phyloP scores from a whole-genome alignment of 2,113 vertebrate species.

The Mus pahari region DNA sequence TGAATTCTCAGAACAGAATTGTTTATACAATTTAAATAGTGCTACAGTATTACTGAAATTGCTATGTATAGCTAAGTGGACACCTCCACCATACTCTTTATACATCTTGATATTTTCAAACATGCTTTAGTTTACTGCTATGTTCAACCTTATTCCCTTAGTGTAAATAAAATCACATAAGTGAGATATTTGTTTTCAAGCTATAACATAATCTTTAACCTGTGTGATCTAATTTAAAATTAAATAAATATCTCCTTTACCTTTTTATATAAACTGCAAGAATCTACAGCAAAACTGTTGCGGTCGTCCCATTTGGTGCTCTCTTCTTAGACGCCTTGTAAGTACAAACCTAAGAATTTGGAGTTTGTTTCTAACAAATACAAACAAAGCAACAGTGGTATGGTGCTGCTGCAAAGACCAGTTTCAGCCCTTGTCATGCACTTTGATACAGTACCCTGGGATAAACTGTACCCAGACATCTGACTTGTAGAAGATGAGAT shows the following conservation, averaged over 20 bases:
- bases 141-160: not conserved
- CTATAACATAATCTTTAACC: not conserved
- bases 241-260: not conserved
- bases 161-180: not conserved
- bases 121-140: not conserved
- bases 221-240: not conserved
- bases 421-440: not conserved
- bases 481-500: not conserved
- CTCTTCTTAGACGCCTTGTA: too few relatives aligned
- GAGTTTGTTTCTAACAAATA: not conserved
- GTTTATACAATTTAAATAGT: not conserved
- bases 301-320: too few relatives aligned
- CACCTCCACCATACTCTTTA: not conserved
- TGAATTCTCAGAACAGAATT: not conserved
- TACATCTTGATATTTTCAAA: not conserved
- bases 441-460: not conserved
- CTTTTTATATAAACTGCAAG: not conserved
- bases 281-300: rapidly evolving
- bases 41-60: not conserved
- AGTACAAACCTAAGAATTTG: not conserved
- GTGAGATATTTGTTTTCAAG: not conserved
- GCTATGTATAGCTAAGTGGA: not conserved
- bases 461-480: too few relatives aligned
- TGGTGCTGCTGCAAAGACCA: not conserved
- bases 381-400: not conserved